phyloP scores from a whole-genome alignment of 2,888 invertebrate species.

The Cinara cedri region DNA sequence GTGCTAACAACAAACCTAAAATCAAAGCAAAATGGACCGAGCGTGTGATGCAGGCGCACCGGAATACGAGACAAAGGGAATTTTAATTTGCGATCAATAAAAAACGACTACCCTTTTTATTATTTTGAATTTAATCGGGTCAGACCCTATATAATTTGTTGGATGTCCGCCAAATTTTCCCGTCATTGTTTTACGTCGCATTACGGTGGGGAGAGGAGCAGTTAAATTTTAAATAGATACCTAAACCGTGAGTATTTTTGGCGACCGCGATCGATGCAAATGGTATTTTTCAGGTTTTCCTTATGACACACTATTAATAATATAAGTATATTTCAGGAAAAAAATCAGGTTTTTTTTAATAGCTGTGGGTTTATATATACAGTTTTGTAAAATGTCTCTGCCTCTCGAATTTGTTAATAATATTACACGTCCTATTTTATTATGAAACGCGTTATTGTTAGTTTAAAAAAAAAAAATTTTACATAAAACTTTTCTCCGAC shows the following conservation, averaged over 20 bases:
- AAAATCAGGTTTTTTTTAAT: too few relatives aligned
- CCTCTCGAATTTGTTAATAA: too few relatives aligned
- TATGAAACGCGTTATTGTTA: too few relatives aligned
- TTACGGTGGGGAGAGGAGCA: neutral
- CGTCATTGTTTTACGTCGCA: neutral
- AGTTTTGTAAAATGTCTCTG: too few relatives aligned
- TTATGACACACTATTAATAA: too few relatives aligned
- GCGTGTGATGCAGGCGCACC: neutral
- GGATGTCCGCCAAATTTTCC: neutral
- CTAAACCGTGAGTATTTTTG: neutral
- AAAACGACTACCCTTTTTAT: neutral
- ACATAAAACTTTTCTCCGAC: too few relatives aligned
- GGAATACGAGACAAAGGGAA: neutral
- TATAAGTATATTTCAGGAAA: too few relatives aligned
- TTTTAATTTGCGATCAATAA: neutral
- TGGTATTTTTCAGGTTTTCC: too few relatives aligned
- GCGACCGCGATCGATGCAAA: neutral
- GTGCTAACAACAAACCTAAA: neutral
- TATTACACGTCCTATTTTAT: too few relatives aligned
- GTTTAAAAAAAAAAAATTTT: too few relatives aligned
- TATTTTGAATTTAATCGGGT: neutral
- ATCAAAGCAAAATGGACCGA: too few relatives aligned
- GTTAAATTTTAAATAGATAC: neutral
- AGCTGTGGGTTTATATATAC: too few relatives aligned
- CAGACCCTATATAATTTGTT: neutral